Evolutionary conservation across 2,888 invertebrate species (phyloP).

Genomic region (Meiosimyza decipiens): DNA sequence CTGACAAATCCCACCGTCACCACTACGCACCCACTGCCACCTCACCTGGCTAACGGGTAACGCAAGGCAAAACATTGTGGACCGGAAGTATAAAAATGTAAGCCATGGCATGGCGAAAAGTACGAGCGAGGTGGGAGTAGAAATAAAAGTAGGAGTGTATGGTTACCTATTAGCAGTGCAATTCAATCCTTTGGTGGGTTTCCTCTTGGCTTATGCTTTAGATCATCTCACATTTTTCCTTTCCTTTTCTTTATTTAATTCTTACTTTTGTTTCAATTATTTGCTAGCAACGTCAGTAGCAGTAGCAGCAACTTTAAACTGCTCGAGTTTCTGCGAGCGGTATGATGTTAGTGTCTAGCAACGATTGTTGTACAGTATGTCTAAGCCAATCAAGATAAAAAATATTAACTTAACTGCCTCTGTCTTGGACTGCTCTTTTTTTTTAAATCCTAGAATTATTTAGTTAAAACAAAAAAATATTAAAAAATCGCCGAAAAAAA

Average conservation of each 20-base stretch:
- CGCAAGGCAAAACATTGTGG: background rate
- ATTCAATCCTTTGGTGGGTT: slow-evolving; percentile 28
- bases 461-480: too few species aligned
- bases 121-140: background rate
- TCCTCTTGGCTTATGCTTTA: background rate
- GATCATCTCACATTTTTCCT: background rate
- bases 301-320: too few species aligned
- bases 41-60: background rate
- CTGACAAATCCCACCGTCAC: slow-evolving; percentile 9
- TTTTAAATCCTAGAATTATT: too few species aligned
- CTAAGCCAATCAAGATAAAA: too few species aligned
- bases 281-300: too few species aligned
- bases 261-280: slow-evolving; percentile 10
- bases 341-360: too few species aligned
- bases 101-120: background rate
- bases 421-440: too few species aligned
- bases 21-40: background rate
- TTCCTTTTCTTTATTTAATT: slow-evolving; percentile 7
- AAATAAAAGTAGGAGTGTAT: slow-evolving; percentile 9
- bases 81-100: background rate
- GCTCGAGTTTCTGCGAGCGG: too few species aligned
- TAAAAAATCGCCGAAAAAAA: too few species aligned
- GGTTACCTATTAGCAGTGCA: slow-evolving; percentile 28
- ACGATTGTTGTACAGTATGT: too few species aligned
- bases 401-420: too few species aligned